Evolutionary conservation across 2,888 invertebrate species (phyloP).

Genomic region (Oegoconia quadripuncta): DNA sequence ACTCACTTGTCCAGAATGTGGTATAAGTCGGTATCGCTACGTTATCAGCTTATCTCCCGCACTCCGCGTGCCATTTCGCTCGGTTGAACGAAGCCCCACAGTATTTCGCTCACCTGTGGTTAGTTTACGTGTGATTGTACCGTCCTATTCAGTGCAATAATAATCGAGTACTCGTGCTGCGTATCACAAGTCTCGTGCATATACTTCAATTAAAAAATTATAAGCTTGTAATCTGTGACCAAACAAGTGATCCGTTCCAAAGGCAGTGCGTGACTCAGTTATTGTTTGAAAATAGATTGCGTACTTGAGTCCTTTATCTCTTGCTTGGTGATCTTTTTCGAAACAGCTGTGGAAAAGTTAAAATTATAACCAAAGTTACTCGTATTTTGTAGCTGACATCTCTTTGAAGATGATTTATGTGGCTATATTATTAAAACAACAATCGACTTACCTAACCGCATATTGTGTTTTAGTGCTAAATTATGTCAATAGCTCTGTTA

Average conservation of each 20-base stretch:
- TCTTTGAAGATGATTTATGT: too few species aligned
- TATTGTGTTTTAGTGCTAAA: too few species aligned
- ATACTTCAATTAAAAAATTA: not conserved
- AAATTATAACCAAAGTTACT: too few species aligned
- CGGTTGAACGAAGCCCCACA: conserved; percentile 51
- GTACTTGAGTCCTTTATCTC: too few species aligned
- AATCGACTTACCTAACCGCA: too few species aligned
- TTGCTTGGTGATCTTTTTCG: too few species aligned
- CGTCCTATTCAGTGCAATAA: conserved; percentile 36
- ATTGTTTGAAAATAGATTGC: too few species aligned
- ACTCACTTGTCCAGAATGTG: conserved; percentile 47
- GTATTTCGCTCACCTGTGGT: conserved; percentile 49
- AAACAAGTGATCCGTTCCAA: not conserved
- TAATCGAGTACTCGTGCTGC: conserved; percentile 30
- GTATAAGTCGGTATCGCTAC: conserved; percentile 58
- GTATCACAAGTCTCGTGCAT: conserved; percentile 28
- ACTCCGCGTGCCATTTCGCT: conserved; percentile 65
- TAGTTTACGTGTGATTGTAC: conserved; percentile 41
- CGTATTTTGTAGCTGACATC: too few species aligned
- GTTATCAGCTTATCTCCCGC: conserved; percentile 74
- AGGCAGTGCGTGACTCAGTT: too few species aligned
- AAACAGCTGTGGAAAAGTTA: too few species aligned
- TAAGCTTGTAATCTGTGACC: not conserved
- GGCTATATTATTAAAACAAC: too few species aligned
- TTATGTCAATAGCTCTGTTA: too few species aligned